Percentiles rank a stretch among this genome's conserved stretches.
Evolutionary conservation across 2,797 vertebrate genomes (phyloP).

Genomic region (Eulemur rubriventer): DNA sequence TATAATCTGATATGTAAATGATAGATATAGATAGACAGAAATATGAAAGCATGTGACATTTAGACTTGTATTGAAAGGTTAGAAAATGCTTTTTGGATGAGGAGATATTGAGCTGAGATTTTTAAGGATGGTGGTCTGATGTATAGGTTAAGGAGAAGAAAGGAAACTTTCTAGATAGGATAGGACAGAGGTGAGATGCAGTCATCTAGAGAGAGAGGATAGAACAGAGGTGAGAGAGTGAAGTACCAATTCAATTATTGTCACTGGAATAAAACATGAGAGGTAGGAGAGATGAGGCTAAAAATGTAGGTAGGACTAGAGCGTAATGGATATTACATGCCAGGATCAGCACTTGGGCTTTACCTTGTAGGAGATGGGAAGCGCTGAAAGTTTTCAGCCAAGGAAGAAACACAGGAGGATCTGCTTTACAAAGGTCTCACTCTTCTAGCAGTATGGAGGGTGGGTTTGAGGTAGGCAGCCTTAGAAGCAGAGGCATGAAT

Average conservation of each 20-base stretch:
- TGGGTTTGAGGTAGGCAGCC: not conserved
- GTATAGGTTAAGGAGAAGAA: not conserved
- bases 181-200: not conserved
- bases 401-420: not conserved
- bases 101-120: not conserved
- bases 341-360: not conserved
- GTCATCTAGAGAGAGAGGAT: not conserved
- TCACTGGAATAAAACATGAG: not conserved
- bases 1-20: not conserved
- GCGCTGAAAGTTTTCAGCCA: not conserved
- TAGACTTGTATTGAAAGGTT: not conserved
- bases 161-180: not conserved
- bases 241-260: not conserved
- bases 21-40: not conserved
- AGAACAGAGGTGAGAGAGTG: not conserved
- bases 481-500: not conserved
- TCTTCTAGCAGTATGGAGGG: not conserved
- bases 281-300: not conserved
- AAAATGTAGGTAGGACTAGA: not conserved
- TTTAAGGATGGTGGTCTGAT: not conserved
- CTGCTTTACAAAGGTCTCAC: not conserved
- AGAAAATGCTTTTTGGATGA: not conserved
- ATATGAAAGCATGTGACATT: not conserved
- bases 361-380: not conserved
- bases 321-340: not conserved